Conservation (phyloP, 1,140 invertebrate genomes). For the Pectinophora gossypiella region DNA sequence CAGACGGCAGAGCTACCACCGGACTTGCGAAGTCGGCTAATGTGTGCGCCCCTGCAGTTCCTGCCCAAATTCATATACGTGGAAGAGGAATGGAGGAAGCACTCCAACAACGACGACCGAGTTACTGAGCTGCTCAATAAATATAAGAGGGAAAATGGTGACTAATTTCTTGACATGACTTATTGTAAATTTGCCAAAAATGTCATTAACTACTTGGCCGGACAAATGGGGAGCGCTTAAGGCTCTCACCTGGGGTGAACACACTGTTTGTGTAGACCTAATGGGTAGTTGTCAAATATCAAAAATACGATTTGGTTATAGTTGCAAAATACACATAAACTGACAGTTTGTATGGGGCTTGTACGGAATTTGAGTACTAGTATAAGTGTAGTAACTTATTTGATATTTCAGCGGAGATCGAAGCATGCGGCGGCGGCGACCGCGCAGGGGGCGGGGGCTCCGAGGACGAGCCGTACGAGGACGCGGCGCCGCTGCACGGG, state of each 20-base stretch:
- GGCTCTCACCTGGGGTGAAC: too few species aligned
- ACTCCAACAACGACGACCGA: conserved; percentile 38
- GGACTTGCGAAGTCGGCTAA: conserved; percentile 44
- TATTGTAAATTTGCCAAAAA: too few species aligned
- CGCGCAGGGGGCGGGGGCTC: conserved; percentile 18
- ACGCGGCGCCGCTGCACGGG: conserved; percentile 84
- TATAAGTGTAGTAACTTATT: too few species aligned
- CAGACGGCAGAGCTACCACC: conserved; percentile 53
- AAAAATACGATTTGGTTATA: too few species aligned
- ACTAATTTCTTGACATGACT: too few species aligned
- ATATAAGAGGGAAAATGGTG: conserved; percentile 60
- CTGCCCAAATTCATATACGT: conserved; percentile 57
- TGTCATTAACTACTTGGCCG: too few species aligned
- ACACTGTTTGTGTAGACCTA: too few species aligned
- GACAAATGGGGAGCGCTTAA: too few species aligned
- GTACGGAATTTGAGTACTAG: too few species aligned
- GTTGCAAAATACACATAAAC: too few species aligned
- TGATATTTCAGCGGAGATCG: conserved; percentile 40
- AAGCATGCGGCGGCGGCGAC: conserved; percentile 28
- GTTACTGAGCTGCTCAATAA: conserved; percentile 57
- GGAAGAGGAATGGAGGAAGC: conserved; percentile 55
- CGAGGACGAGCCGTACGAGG: conserved; percentile 81
- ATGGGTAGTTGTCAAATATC: too few species aligned
- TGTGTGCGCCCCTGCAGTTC: conserved; percentile 48
- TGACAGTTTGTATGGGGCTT: too few species aligned